Evolutionary conservation across 1,140 invertebrate species (phyloP), one percentile per base, ranked within the genome.

Genomic region (Drosophila pseudoananassae): DNA sequence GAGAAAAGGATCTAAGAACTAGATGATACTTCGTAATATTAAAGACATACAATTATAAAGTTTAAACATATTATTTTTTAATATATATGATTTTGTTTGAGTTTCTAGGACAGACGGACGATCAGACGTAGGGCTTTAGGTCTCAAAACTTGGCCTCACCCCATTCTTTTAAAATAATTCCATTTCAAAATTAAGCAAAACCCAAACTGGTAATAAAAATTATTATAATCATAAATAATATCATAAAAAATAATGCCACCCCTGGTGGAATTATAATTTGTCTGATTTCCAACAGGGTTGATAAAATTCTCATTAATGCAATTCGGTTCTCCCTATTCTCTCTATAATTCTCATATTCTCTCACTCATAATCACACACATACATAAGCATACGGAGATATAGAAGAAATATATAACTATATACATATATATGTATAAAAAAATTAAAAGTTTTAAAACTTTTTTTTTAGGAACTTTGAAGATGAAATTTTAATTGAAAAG

Each of bases 181-280:
- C 31, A 10, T 33, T 33, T 6, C 0, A 40, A 40, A 40, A 36
- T 12, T 12, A 36, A 40, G 10, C 38, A 8, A 14, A 40, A n/a
- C 15, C 15, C 58, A 20, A 29, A n/a, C 12, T 25, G 3, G 14
- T 25, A 50, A 31, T 12, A 23, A 8, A 38, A 54, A 31, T 54
- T 33, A 79, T 64, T 45, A 80, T 66, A 61, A 60, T 79, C 29
- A 74, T 69, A 78, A 61, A 72, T 70, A 80, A 75, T 31, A 75
- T 61, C 78, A 75, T 38, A 36, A 36, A 9, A 14, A 65, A 14
- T 51, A 52, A 52, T 15, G 29, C 64, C 65, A 68, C 60, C 64
- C 63, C 49, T 38, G 15, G 1, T 14, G 46, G 36, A 27, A 45
- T 52, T 52, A 52, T 33, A 43, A 51, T 53, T 64, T 64, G 14